A percentile compares a stretch with the other conserved stretches of the same genome.
Evolutionary conservation across 2,797 vertebrate genomes (phyloP).

Genomic region (Propithecus deckenii): DNA sequence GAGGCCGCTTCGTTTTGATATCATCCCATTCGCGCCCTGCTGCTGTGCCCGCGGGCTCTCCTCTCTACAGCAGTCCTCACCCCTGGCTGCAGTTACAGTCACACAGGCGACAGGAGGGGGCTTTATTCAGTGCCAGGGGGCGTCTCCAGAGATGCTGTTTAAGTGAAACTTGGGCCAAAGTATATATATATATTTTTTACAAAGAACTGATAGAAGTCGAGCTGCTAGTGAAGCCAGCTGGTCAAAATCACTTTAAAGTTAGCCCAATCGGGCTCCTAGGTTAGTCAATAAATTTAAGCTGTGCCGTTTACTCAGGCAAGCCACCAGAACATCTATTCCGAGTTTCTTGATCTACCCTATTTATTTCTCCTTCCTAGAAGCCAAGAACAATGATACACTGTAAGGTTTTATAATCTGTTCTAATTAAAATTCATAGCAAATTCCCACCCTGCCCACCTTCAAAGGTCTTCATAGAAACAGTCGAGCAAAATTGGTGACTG

Average conservation of each 20-base stretch:
- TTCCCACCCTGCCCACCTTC: background rate
- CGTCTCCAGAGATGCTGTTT: background rate
- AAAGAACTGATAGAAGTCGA: background rate
- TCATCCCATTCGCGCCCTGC: background rate
- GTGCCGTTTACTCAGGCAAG: background rate
- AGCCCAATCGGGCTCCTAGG: background rate
- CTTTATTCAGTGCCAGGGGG: background rate
- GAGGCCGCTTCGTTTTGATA: background rate
- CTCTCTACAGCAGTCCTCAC: background rate
- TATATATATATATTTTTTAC: background rate
- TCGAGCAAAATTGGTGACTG: background rate
- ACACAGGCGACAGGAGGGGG: background rate
- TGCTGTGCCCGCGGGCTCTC: background rate
- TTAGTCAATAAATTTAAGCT: background rate
- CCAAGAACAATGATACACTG: background rate
- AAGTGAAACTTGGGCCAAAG: background rate
- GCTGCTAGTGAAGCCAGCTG: background rate
- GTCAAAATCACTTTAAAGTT: background rate
- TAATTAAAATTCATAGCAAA: background rate
- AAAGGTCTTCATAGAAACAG: background rate
- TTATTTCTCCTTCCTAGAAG: constrained; percentile 12
- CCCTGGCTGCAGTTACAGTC: background rate
- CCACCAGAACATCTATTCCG: background rate
- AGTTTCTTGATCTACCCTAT: background rate
- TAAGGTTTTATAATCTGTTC: background rate